These are phyloP conservation scores for Ericerus pela DNA, from an alignment of 1,140 invertebrate species.

Conservation along the genomic window DNA sequence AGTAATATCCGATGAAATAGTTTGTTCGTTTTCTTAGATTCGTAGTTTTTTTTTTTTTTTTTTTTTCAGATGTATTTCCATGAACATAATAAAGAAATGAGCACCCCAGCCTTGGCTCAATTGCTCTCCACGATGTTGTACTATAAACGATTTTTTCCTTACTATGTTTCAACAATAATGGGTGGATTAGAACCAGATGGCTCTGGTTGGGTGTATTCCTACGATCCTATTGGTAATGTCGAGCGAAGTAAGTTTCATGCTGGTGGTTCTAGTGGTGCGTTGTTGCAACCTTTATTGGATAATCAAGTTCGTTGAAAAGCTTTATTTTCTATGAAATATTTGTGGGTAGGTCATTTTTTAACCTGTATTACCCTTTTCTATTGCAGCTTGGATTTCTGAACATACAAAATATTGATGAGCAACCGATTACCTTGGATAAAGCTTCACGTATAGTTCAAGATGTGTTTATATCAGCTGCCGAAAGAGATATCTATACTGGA, in stretches of 20 bases:
- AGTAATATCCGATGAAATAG: neutral
- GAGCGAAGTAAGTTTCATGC: conserved; percentile 66
- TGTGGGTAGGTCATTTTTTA: neutral
- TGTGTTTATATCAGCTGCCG: conserved; percentile 90
- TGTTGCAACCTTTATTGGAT: conserved; percentile 72
- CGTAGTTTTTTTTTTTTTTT: neutral
- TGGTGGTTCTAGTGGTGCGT: conserved; percentile 63
- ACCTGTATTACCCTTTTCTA: conserved; percentile 17
- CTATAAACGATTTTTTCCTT: conserved; percentile 95
- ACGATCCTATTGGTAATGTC: conserved; percentile 92
- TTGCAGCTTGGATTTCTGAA: conserved; percentile 69
- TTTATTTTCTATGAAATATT: neutral
- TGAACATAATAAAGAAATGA: conserved; percentile 88
- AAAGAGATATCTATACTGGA: conserved; percentile 93
- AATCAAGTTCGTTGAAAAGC: conserved; percentile 44
- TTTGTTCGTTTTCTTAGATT: neutral
- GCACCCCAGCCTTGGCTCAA: conserved; percentile 80
- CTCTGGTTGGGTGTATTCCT: conserved; percentile 87
- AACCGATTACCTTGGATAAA: conserved; percentile 53
- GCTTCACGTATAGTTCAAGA: conserved; percentile 79
- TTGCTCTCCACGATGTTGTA: conserved; percentile 94
- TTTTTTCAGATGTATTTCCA: conserved; percentile 75
- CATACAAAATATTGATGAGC: conserved; percentile 46
- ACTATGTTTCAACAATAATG: conserved; percentile 90
- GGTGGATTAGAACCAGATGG: conserved; percentile 76